Evolutionary conservation across 2,888 invertebrate genomes (phyloP).

Genomic region (Diaphora mendica): DNA sequence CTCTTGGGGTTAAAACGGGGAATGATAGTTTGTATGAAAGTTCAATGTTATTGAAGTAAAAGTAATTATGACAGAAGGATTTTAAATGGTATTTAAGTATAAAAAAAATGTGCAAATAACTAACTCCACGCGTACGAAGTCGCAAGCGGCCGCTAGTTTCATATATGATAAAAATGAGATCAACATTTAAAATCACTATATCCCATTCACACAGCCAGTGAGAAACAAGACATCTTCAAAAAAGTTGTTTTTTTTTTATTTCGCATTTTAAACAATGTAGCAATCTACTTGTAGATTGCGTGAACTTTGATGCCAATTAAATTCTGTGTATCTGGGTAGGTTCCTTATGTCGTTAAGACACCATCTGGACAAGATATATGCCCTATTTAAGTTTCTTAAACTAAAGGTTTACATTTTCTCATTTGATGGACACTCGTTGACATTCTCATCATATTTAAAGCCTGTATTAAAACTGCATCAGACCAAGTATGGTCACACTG

Average conservation of each 20-base stretch:
- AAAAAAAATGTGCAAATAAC: too few relatives aligned
- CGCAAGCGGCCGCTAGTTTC: too few relatives aligned
- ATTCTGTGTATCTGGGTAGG: too few relatives aligned
- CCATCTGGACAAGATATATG: neutral
- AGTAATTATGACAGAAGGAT: too few relatives aligned
- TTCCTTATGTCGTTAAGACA: too few relatives aligned
- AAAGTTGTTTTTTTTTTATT: neutral
- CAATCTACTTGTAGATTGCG: neutral
- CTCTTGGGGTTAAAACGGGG: too few relatives aligned
- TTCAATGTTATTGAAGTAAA: too few relatives aligned
- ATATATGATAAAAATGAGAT: neutral
- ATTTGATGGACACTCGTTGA: neutral
- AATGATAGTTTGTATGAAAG: too few relatives aligned
- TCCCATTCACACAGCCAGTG: neutral
- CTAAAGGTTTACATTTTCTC: neutral
- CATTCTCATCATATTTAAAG: constrained; percentile 4
- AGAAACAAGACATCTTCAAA: neutral
- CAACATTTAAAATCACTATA: neutral
- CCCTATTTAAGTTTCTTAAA: neutral
- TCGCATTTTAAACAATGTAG: neutral
- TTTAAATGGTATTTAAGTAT: too few relatives aligned
- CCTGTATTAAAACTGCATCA: constrained; percentile 6
- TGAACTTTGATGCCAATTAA: neutral
- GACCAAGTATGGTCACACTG: constrained; percentile 9
- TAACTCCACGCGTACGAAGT: too few relatives aligned